Percentiles rank a stretch among this genome's conserved stretches.
These are phyloP conservation scores for Sibirionetta formosa DNA, from an alignment of 2,797 vertebrate genomes.

Conservation along the genomic window DNA sequence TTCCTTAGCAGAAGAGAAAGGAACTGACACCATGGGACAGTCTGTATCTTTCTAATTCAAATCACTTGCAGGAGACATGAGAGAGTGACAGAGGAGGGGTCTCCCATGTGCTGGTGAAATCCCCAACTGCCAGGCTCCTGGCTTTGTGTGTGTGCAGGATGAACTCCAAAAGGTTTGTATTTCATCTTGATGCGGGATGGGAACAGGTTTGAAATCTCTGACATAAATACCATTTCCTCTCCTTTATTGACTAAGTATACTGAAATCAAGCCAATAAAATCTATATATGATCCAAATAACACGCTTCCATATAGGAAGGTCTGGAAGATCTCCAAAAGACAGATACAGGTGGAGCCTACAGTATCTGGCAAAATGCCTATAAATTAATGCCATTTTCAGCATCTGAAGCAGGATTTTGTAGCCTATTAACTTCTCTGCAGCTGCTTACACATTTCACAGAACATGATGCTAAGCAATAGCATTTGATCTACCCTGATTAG, in stretches of 20 bases:
- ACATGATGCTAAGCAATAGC: not conserved
- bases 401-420: not conserved
- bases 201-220: not conserved
- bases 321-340: not conserved
- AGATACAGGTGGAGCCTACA: not conserved
- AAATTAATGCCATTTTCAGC: not conserved
- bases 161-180: constrained; percentile 5
- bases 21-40: not conserved
- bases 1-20: not conserved
- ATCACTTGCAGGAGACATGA: not conserved
- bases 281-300: not conserved
- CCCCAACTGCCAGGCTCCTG: not conserved
- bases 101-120: not conserved
- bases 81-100: not conserved
- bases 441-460: not conserved
- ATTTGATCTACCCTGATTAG: not conserved
- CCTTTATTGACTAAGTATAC: not conserved
- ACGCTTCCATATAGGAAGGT: not conserved
- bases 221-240: not conserved
- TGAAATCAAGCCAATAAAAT: not conserved
- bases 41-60: not conserved
- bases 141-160: not conserved
- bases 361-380: not conserved
- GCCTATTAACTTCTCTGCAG: not conserved
- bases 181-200: not conserved